Conservation (phyloP, 2,888 invertebrate species). For the Drosophila mimetica region DNA sequence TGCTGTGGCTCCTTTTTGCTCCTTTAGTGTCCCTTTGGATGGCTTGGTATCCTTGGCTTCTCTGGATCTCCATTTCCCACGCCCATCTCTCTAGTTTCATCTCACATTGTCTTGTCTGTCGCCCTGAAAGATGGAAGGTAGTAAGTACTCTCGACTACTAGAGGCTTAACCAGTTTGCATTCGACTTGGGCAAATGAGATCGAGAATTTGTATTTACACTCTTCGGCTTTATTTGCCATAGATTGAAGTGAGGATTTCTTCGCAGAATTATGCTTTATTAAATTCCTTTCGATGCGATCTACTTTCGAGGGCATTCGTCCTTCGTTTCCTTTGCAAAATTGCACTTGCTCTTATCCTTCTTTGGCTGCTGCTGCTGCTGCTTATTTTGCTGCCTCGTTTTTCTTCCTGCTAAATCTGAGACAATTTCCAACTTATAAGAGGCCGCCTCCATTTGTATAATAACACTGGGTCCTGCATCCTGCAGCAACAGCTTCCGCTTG, state of each 20-base stretch:
- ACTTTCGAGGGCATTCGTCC: constrained; percentile 19
- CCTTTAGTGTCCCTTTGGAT: neutral
- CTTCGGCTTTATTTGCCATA: too few relatives aligned
- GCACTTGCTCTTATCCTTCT: neutral
- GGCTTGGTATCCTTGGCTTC: neutral
- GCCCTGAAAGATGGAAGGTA: constrained; percentile 45
- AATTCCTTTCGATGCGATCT: neutral
- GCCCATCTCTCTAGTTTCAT: constrained; percentile 8
- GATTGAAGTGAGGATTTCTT: constrained; percentile 2
- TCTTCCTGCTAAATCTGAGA: constrained; percentile 67
- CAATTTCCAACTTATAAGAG: constrained; percentile 69
- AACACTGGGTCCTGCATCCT: constrained; percentile 57
- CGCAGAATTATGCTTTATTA: constrained; percentile 12
- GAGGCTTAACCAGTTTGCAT: constrained; percentile 8
- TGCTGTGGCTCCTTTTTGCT: constrained; percentile 47
- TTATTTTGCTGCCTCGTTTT: constrained; percentile 28
- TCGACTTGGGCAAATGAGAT: constrained; percentile 1
- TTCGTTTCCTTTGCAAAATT: constrained; percentile 13
- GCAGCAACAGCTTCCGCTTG: constrained; percentile 47
- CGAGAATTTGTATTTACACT: constrained; percentile 12
- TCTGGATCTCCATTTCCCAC: constrained; percentile 12
- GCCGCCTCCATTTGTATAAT: constrained; percentile 71
- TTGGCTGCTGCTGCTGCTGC: constrained; percentile 19
- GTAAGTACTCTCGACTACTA: neutral
- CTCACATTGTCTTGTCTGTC: constrained; percentile 45